Evolutionary conservation across 2,113 vertebrate genomes (phyloP).

Genomic region (Sakesphorus luctuosus): DNA sequence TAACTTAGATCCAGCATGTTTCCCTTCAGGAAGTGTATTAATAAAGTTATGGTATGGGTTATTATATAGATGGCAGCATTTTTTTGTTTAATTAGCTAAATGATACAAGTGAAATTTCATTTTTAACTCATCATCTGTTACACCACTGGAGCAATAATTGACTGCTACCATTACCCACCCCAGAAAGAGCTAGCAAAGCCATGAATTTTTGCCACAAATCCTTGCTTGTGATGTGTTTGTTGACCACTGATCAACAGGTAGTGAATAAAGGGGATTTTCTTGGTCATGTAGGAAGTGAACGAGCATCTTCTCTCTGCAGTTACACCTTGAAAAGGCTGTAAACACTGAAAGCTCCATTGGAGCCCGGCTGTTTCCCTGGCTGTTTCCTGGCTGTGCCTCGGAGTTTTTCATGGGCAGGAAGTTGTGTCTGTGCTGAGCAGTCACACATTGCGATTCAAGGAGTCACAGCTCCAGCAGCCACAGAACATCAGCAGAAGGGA

Average conservation of each 20-base stretch:
- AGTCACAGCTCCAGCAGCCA: background rate
- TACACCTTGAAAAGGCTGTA: background rate
- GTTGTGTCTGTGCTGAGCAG: background rate
- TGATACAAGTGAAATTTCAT: too few relatives aligned
- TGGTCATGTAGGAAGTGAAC: background rate
- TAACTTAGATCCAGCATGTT: too few relatives aligned
- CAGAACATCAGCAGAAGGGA: background rate
- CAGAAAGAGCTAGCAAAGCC: background rate
- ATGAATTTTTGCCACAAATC: background rate
- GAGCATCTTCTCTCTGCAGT: background rate
- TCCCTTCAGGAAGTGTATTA: background rate
- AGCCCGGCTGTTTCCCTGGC: background rate
- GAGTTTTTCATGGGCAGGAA: background rate
- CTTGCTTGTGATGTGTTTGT: background rate
- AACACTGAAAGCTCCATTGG: background rate
- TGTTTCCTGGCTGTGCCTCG: background rate
- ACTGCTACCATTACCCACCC: background rate
- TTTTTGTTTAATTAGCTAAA: background rate
- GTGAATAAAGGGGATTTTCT: background rate
- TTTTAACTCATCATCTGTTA: background rate
- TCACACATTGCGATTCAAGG: background rate
- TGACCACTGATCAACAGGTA: background rate
- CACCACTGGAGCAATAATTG: background rate
- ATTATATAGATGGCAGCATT: background rate
- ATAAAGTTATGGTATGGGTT: background rate